These are phyloP conservation scores for Pheosia gnoma DNA, from an alignment of 2,888 invertebrate genomes.

Conservation along the genomic window DNA sequence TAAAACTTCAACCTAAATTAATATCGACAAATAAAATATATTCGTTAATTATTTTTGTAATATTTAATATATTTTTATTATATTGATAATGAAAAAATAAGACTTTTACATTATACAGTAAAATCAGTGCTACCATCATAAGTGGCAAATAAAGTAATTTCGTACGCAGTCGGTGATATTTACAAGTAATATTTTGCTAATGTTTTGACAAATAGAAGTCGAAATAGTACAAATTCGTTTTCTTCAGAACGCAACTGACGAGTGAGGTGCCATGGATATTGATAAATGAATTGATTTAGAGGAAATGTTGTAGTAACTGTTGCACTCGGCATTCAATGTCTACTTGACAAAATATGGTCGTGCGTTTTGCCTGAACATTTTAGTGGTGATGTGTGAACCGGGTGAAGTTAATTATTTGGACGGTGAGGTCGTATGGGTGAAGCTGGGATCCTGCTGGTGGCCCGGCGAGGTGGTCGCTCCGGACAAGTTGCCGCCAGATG, in stretches of 20 bases:
- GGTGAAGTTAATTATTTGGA: conserved; percentile 87
- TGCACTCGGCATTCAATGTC: conserved; percentile 67
- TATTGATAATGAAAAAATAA: neutral
- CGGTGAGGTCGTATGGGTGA: conserved; percentile 94
- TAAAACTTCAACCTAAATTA: conserved; percentile 11
- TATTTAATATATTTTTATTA: neutral
- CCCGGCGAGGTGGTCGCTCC: conserved; percentile 90
- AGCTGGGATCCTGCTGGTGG: conserved; percentile 93
- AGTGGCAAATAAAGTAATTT: conserved; percentile 64
- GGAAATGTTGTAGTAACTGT: conserved; percentile 65
- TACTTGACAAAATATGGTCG: conserved; percentile 79
- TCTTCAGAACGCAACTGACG: conserved; percentile 36
- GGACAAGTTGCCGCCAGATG: conserved; percentile 87
- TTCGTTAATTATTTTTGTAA: neutral
- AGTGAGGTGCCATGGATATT: conserved; percentile 38
- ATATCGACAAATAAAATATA: neutral
- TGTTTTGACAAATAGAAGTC: conserved; percentile 73
- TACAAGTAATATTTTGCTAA: conserved; percentile 79
- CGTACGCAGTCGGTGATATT: conserved; percentile 83
- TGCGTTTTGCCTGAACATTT: conserved; percentile 72
- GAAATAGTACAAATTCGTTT: conserved; percentile 44
- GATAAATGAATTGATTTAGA: conserved; percentile 39
- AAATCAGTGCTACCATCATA: conserved; percentile 66
- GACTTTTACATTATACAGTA: conserved; percentile 12
- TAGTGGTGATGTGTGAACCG: conserved; percentile 88